Conservation (phyloP, 1,140 invertebrate genomes). For the Pseudomyrmex pallidus region DNA sequence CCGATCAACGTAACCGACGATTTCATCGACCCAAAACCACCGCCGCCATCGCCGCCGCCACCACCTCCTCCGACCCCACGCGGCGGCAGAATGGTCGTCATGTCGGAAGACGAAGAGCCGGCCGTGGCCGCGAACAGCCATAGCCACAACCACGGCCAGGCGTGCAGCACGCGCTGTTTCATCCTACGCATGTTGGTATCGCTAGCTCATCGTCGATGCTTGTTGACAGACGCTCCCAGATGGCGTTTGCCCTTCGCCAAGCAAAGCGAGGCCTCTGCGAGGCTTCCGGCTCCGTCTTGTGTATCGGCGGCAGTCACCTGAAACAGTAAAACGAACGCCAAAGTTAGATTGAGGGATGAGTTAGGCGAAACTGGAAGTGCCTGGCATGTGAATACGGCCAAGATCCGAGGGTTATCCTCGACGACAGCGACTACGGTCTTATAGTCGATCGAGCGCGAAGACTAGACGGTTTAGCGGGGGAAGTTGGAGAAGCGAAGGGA, state of each 20-base stretch:
- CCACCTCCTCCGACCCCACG: conserved; percentile 18
- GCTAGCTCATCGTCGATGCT: conserved; percentile 83
- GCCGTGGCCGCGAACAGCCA: conserved; percentile 80
- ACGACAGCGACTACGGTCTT: conserved; percentile 65
- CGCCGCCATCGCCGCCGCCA: not conserved
- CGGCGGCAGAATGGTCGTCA: conserved; percentile 57
- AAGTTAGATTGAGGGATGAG: conserved; percentile 31
- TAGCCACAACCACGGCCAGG: conserved; percentile 83
- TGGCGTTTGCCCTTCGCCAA: conserved; percentile 28
- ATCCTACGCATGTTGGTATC: conserved; percentile 79
- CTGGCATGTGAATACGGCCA: conserved; percentile 21
- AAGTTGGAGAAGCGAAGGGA: conserved; percentile 43
- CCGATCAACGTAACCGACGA: conserved; percentile 35
- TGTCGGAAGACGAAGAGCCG: conserved; percentile 76
- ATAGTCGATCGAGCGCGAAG: conserved; percentile 65
- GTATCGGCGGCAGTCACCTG: conserved; percentile 58
- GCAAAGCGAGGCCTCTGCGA: conserved; percentile 26
- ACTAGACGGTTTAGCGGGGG: conserved; percentile 52
- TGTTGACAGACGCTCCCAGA: conserved; percentile 37
- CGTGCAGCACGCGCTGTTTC: conserved; percentile 80
- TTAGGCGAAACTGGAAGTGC: conserved; percentile 9
- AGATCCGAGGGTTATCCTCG: conserved; percentile 62
- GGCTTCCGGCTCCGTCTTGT: conserved; percentile 15
- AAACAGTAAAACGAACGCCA: conserved; percentile 39
- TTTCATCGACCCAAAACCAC: conserved; percentile 30